A percentile compares a stretch with the other conserved stretches of the same genome.
These are phyloP conservation scores for Sebastes jordani DNA, from an alignment of 2,797 vertebrate species.

Conservation along the genomic window DNA sequence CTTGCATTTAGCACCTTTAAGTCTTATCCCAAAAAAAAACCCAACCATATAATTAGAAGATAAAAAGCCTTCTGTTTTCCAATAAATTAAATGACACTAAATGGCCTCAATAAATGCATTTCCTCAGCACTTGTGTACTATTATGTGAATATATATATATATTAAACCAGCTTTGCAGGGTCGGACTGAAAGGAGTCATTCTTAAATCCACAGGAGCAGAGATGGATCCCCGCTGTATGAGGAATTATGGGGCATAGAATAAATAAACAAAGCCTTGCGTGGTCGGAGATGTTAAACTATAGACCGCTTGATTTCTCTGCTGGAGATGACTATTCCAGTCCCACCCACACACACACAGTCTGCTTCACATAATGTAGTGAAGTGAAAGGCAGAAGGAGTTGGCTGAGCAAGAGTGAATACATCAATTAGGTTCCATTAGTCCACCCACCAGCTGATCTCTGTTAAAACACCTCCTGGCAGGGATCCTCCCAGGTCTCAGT, in stretches of 20 bases:
- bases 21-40: neutral
- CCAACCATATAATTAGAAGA: neutral
- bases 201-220: slow-evolving; percentile 13
- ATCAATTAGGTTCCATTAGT: slow-evolving; percentile 60
- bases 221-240: neutral
- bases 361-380: neutral
- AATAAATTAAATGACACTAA: neutral
- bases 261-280: slow-evolving; percentile 9
- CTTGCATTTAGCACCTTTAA: too few species aligned
- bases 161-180: neutral
- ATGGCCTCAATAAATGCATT: neutral
- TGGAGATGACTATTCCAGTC: slow-evolving; percentile 19
- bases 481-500: neutral
- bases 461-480: slow-evolving; percentile 9
- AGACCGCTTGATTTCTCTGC: slow-evolving; percentile 32
- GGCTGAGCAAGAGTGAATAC: slow-evolving; percentile 18
- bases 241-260: neutral
- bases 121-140: neutral
- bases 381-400: slow-evolving; percentile 12
- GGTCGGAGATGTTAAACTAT: slow-evolving; percentile 22
- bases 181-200: neutral
- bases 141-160: too few species aligned
- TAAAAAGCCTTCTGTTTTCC: neutral
- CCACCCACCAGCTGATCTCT: slow-evolving; percentile 48
- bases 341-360: neutral